Percentiles rank a stretch among this genome's conserved stretches.
Conservation (phyloP, 2,113 vertebrate genomes). For the Limnothrissa miodon region DNA sequence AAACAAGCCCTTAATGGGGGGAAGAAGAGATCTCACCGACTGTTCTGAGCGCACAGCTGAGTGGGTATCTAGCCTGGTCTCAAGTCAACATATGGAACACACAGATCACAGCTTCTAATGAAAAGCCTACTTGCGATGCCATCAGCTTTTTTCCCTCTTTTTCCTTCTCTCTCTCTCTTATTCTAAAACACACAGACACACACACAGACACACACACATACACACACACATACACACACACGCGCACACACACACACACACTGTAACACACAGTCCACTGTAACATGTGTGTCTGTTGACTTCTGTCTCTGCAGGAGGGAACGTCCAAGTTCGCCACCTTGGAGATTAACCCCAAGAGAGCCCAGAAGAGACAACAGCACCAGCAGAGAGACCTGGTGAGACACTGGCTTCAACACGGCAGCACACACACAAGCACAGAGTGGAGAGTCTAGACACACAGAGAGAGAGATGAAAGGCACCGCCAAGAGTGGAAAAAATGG, state of each 20-base stretch:
- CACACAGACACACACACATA: not conserved
- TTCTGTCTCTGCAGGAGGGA: conserved; percentile 77
- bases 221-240: not conserved
- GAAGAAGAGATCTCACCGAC: not conserved
- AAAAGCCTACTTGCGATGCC: not conserved
- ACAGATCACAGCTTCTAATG: not conserved
- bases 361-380: conserved; percentile 90
- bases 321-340: conserved; percentile 97
- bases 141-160: not conserved
- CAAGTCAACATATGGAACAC: not conserved
- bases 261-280: not conserved
- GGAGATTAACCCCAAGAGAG: conserved; percentile 92
- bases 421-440: not conserved
- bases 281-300: not conserved
- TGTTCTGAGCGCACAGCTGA: not conserved
- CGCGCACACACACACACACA: not conserved
- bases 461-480: not conserved
- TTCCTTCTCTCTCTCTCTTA: not conserved
- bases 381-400: conserved; percentile 91
- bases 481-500: not conserved
- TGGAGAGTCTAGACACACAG: not conserved
- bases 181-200: not conserved
- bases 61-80: not conserved
- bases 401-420: not conserved
- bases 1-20: not conserved